Conservation (phyloP, 2,113 vertebrate species). For the Todiramphus saurophagus region DNA sequence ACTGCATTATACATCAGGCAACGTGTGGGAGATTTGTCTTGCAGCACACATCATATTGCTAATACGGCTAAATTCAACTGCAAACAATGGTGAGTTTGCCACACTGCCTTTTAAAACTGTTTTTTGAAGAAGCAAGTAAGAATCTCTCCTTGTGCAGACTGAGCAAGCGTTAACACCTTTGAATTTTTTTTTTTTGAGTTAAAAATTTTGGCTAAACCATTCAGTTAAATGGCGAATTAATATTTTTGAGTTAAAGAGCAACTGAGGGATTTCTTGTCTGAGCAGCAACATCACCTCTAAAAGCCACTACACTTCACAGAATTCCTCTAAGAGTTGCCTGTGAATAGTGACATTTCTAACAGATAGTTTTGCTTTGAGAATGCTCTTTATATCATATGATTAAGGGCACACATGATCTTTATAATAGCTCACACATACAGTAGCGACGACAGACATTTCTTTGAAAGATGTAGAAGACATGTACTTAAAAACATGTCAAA, state of each 20-base stretch:
- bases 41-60: not conserved
- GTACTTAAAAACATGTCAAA: not conserved
- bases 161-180: not conserved
- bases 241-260: not conserved
- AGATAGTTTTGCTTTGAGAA: not conserved
- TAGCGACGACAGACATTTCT: not conserved
- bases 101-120: not conserved
- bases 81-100: not conserved
- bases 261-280: not conserved
- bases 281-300: not conserved
- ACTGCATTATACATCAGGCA: not conserved
- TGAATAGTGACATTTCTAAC: not conserved
- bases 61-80: not conserved
- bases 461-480: accelerated
- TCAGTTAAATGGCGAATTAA: not conserved
- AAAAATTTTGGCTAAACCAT: not conserved
- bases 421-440: not conserved
- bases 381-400: not conserved
- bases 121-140: not conserved
- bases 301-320: not conserved
- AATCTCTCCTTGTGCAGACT: not conserved
- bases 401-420: not conserved
- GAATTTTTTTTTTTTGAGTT: not conserved
- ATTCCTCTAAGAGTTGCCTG: not conserved
- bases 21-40: not conserved